Evolutionary conservation across 2,888 invertebrate genomes (phyloP).

Genomic region (Stomorhina lunata): DNA sequence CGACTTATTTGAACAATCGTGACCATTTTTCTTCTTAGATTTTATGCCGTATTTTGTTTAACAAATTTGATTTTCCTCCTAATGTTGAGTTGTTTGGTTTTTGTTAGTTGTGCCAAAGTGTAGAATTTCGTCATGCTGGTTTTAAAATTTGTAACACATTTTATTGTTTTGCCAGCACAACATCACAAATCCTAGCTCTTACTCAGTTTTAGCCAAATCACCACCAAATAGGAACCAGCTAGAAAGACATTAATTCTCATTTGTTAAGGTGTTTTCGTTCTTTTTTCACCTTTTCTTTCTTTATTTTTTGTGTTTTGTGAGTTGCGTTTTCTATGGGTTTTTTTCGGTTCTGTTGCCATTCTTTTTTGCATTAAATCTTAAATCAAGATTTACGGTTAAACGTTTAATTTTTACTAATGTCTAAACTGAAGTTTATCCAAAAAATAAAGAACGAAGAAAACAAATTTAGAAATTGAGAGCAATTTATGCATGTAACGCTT

Average conservation of each 20-base stretch:
- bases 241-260: slow-evolving; percentile 61
- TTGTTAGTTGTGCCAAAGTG: slow-evolving; percentile 17
- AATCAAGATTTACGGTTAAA: slow-evolving; percentile 63
- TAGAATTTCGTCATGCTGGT: slow-evolving; percentile 66
- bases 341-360: not conserved
- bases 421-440: slow-evolving; percentile 23
- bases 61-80: not conserved
- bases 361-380: slow-evolving; percentile 42
- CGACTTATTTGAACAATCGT: slow-evolving; percentile 37
- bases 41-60: slow-evolving; percentile 10
- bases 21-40: slow-evolving; percentile 32
- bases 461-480: slow-evolving; percentile 16
- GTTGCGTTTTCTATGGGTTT: not conserved
- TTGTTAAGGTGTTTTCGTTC: slow-evolving; percentile 49
- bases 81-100: not conserved
- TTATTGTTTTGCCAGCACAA: slow-evolving; percentile 58
- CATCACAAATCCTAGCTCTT: not conserved
- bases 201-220: slow-evolving; percentile 10
- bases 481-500: slow-evolving; percentile 33
- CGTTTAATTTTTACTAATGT: slow-evolving; percentile 52
- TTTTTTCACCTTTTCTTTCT: not conserved
- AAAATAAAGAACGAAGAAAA: not conserved
- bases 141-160: slow-evolving; percentile 66
- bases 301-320: no score
- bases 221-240: slow-evolving; percentile 39